phyloP scores from a whole-genome alignment of 2,888 invertebrate species.

The Furcula furcula region DNA sequence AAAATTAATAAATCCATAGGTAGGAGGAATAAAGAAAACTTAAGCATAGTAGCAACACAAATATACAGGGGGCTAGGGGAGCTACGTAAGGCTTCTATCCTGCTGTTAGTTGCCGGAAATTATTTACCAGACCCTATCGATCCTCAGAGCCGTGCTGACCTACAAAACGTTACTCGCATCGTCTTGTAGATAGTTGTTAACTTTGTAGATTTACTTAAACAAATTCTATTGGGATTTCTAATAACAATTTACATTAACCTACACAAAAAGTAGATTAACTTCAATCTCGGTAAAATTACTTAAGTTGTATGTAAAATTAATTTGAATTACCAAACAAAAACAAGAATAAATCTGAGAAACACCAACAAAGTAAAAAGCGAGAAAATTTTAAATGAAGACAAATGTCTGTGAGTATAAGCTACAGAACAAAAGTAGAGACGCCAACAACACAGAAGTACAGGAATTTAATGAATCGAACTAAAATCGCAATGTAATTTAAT shows the following conservation, averaged over 20 bases:
- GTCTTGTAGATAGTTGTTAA: too few relatives aligned
- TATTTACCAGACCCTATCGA: conserved; percentile 10
- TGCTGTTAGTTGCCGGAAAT: conserved; percentile 13
- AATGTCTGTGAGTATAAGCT: conserved; percentile 22
- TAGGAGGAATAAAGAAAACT: too few relatives aligned
- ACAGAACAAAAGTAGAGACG: conserved; percentile 5
- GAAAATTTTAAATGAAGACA: conserved; percentile 14
- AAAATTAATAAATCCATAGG: too few relatives aligned
- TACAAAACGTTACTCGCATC: not conserved
- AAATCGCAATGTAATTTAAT: too few relatives aligned
- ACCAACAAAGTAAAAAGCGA: conserved; percentile 11
- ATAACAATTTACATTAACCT: too few relatives aligned
- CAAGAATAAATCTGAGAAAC: conserved; percentile 6
- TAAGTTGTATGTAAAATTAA: not conserved
- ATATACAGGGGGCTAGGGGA: conserved; percentile 5
- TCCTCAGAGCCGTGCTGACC: not conserved
- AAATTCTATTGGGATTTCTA: too few relatives aligned
- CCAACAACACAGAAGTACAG: too few relatives aligned
- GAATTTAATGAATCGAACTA: too few relatives aligned
- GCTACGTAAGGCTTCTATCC: conserved; percentile 1
- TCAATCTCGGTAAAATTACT: too few relatives aligned
- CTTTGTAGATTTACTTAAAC: too few relatives aligned
- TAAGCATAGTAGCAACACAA: too few relatives aligned
- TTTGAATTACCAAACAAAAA: conserved; percentile 14
- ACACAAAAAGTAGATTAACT: too few relatives aligned